phyloP scores from a whole-genome alignment of 1,140 invertebrate genomes.

The Euura lappo region DNA sequence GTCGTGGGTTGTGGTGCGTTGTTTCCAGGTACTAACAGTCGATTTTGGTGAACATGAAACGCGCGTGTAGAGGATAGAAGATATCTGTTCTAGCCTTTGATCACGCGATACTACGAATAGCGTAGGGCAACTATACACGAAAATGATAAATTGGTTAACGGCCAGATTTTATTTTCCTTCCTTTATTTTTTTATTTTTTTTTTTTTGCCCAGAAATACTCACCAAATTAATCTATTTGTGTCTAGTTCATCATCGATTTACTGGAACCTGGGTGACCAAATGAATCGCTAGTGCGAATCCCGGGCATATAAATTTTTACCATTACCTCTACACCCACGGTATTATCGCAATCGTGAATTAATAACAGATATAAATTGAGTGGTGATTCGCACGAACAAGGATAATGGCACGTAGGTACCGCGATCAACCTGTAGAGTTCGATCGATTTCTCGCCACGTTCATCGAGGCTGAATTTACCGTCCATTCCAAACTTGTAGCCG shows the following conservation, averaged over 20 bases:
- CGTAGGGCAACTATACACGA: neutral
- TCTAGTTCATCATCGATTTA: conserved; percentile 23
- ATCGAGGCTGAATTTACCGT: neutral
- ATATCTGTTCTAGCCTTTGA: neutral
- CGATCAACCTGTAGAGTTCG: neutral
- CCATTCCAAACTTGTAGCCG: neutral
- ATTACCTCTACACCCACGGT: neutral
- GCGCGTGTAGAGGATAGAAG: neutral
- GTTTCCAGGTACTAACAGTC: neutral
- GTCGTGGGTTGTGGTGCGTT: too few relatives aligned
- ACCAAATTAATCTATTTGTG: conserved; percentile 33
- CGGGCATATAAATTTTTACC: neutral
- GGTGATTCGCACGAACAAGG: neutral
- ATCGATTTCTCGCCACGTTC: neutral
- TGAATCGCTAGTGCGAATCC: neutral
- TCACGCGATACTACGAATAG: conserved; percentile 1
- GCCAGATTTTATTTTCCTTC: conserved; percentile 12
- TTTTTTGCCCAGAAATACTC: conserved; percentile 19
- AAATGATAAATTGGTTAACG: neutral
- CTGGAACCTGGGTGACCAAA: conserved; percentile 20
- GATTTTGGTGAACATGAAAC: neutral
- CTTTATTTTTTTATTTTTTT: conserved; percentile 8
- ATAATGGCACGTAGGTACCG: neutral
- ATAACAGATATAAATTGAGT: neutral
- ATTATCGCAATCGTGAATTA: neutral